Evolutionary conservation across 2,797 vertebrate species (phyloP).

Genomic region (Hippoglossus hippoglossus): DNA sequence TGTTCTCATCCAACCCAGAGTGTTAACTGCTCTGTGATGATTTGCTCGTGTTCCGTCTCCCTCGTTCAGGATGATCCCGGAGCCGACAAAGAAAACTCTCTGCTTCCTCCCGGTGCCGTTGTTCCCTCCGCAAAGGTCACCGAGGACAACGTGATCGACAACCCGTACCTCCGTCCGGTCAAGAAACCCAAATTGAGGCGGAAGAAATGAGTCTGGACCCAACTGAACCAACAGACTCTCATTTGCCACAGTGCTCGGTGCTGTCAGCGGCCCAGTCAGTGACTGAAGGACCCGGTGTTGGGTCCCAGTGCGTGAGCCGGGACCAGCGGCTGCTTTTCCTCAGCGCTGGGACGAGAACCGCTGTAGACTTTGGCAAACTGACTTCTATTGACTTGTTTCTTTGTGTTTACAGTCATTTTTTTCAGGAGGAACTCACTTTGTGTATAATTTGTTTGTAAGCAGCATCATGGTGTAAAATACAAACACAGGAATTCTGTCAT

Average conservation of each 20-base stretch:
- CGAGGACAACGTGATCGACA: conserved; percentile 95
- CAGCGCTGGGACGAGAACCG: not conserved
- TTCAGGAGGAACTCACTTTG: conserved; percentile 35
- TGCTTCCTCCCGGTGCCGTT: conserved; percentile 88
- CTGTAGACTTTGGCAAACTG: conserved; percentile 10
- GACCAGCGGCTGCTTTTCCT: conserved; percentile 18
- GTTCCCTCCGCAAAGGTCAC: conserved; percentile 86
- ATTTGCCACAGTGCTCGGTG: conserved; percentile 19
- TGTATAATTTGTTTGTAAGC: conserved; percentile 36
- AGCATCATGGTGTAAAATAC: conserved; percentile 28
- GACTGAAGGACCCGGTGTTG: not conserved
- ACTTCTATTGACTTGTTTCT: conserved; percentile 20
- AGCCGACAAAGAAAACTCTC: conserved; percentile 93
- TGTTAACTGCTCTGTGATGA: not conserved
- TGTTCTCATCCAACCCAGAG: no score
- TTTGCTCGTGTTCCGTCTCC: not conserved
- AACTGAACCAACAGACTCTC: conserved; percentile 27
- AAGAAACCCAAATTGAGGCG: conserved; percentile 98
- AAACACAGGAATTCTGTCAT: conserved; percentile 25
- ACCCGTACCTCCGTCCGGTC: conserved; percentile 95
- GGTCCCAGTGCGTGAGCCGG: not conserved
- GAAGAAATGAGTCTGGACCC: conserved; percentile 89
- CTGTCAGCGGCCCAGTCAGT: conserved; percentile 20
- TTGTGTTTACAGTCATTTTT: conserved; percentile 29
- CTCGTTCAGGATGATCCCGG: conserved; percentile 90